These are phyloP conservation scores for Byasa hedistus DNA, from an alignment of 2,888 invertebrate species.

Conservation along the genomic window DNA sequence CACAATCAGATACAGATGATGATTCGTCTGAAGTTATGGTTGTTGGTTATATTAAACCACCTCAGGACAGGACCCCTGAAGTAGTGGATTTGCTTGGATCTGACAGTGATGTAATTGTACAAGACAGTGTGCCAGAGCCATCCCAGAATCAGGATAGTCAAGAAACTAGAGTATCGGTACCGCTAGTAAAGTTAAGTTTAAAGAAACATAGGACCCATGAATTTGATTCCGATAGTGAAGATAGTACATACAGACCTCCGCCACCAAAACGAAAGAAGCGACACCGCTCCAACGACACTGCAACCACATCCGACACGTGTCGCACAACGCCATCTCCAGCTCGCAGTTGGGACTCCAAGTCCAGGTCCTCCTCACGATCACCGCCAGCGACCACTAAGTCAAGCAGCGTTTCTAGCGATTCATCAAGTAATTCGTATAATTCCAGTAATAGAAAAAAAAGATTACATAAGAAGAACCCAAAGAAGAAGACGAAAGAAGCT, in stretches of 20 bases:
- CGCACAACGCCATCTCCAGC: constrained; percentile 34
- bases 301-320: constrained; percentile 35
- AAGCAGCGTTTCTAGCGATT: constrained; percentile 6
- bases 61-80: constrained; percentile 83
- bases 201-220: constrained; percentile 19
- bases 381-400: background rate
- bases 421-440: constrained; percentile 23
- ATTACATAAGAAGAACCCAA: constrained; percentile 41
- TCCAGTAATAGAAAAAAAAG: constrained; percentile 37
- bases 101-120: constrained; percentile 73
- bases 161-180: constrained; percentile 35
- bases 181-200: constrained; percentile 39
- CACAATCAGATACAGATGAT: constrained; percentile 70
- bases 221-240: constrained; percentile 46
- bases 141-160: constrained; percentile 27
- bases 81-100: constrained; percentile 81
- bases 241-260: constrained; percentile 40
- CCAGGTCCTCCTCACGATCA: constrained; percentile 30
- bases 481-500: constrained; percentile 36
- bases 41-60: constrained; percentile 83
- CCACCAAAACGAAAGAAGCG: constrained; percentile 44
- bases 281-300: constrained; percentile 31
- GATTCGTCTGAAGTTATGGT: constrained; percentile 81
- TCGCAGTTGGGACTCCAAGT: constrained; percentile 23
- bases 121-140: constrained; percentile 48